These are phyloP conservation scores for Anaspis maculata DNA, from an alignment of 2,888 invertebrate genomes.

Conservation along the genomic window DNA sequence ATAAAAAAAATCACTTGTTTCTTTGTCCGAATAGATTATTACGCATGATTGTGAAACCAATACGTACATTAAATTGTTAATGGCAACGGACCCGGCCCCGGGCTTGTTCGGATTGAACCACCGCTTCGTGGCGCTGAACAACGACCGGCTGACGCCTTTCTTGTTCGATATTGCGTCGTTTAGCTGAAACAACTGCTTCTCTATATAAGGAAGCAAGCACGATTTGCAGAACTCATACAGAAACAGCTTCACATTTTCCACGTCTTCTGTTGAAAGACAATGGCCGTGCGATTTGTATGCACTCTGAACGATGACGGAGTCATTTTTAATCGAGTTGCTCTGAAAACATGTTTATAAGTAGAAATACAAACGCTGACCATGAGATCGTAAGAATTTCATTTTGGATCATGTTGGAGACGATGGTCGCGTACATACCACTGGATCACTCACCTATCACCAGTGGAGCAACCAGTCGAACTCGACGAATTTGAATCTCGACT, in stretches of 20 bases:
- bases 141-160: constrained; percentile 87
- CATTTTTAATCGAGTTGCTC: constrained; percentile 21
- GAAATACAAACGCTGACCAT: not conserved
- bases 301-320: too few species aligned
- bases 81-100: constrained; percentile 59
- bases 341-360: constrained; percentile 16
- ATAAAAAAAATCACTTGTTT: constrained; percentile 12
- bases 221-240: constrained; percentile 80
- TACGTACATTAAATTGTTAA: constrained; percentile 77
- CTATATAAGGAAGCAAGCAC: constrained; percentile 84
- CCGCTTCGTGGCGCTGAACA: constrained; percentile 89
- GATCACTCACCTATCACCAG: too few species aligned
- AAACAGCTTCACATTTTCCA: constrained; percentile 76
- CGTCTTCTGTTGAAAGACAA: constrained; percentile 71
- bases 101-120: constrained; percentile 91
- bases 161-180: constrained; percentile 75
- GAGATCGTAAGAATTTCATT: too few species aligned
- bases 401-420: too few species aligned
- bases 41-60: too few species aligned
- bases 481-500: too few species aligned
- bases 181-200: constrained; percentile 73
- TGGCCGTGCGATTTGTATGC: constrained; percentile 51
- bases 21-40: too few species aligned
- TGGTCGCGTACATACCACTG: too few species aligned
- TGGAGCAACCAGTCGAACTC: too few species aligned